Conservation (phyloP, 1,140 invertebrate species). For the Rhynchophorus ferrugineus region DNA sequence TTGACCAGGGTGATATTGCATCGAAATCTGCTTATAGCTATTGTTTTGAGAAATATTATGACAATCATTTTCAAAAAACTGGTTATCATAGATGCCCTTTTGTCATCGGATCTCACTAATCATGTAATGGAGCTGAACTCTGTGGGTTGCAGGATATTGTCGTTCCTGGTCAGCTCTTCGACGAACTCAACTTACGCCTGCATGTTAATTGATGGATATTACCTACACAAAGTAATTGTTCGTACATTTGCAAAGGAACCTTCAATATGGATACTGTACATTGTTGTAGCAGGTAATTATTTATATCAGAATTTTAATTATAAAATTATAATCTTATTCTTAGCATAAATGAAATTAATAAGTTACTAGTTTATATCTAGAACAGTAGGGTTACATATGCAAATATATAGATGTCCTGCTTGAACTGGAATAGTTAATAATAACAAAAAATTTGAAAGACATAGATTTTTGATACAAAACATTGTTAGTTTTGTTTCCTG, state of each 20-base stretch:
- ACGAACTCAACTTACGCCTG: conserved; percentile 49
- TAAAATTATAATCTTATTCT: neutral
- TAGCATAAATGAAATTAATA: too few species aligned
- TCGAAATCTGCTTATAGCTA: conserved; percentile 48
- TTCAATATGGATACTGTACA: conserved; percentile 42
- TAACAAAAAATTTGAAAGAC: too few species aligned
- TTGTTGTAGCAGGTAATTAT: conserved; percentile 29
- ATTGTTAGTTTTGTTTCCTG: too few species aligned
- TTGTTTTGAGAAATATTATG: conserved; percentile 46
- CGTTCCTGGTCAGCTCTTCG: conserved; percentile 43
- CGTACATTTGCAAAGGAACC: conserved; percentile 46
- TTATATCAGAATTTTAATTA: neutral
- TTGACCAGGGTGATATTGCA: conserved; percentile 46
- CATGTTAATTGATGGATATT: conserved; percentile 53
- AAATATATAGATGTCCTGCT: conserved; percentile 2
- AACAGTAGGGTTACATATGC: too few species aligned
- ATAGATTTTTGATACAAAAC: too few species aligned
- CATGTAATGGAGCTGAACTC: conserved; percentile 45
- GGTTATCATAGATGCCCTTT: conserved; percentile 46
- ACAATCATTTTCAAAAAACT: conserved; percentile 46
- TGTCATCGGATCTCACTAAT: conserved; percentile 33
- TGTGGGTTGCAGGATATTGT: conserved; percentile 43
- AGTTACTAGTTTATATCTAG: too few species aligned
- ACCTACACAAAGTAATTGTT: conserved; percentile 51
- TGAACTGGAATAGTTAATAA: too few species aligned